Conservation (phyloP, 2,113 vertebrate species). For the Tonatia bakeri region DNA sequence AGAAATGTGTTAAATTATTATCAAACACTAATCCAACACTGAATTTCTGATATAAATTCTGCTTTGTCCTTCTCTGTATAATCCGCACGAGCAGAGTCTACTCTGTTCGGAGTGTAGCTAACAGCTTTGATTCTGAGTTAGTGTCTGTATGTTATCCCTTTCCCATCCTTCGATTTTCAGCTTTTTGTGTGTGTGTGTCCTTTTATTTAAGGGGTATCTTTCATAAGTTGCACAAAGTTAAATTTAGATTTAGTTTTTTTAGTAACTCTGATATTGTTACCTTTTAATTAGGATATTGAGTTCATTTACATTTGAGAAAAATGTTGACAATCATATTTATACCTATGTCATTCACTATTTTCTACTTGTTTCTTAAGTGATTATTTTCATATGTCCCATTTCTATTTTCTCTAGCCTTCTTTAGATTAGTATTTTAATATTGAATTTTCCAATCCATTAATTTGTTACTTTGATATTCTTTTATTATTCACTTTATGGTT, state of each 20-base stretch:
- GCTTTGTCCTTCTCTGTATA: background rate
- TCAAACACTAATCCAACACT: background rate
- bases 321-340: background rate
- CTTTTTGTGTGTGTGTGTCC: background rate
- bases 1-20: background rate
- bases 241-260: background rate
- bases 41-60: background rate
- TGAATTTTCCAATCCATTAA: background rate
- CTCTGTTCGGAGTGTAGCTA: background rate
- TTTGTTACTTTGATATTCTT: background rate
- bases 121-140: background rate
- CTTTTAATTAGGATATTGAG: background rate
- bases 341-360: background rate
- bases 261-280: background rate
- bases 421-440: constrained; percentile 25
- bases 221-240: background rate
- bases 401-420: background rate
- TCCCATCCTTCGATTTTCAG: background rate
- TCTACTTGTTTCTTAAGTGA: background rate
- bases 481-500: background rate
- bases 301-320: background rate
- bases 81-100: too few relatives aligned
- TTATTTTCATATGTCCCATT: background rate
- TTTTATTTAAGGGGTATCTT: background rate
- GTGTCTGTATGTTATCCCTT: background rate